A percentile compares a stretch with the other conserved stretches of the same genome.
Evolutionary conservation across 1,140 invertebrate species (phyloP).

Genomic region (Trichogramma pretiosum): DNA sequence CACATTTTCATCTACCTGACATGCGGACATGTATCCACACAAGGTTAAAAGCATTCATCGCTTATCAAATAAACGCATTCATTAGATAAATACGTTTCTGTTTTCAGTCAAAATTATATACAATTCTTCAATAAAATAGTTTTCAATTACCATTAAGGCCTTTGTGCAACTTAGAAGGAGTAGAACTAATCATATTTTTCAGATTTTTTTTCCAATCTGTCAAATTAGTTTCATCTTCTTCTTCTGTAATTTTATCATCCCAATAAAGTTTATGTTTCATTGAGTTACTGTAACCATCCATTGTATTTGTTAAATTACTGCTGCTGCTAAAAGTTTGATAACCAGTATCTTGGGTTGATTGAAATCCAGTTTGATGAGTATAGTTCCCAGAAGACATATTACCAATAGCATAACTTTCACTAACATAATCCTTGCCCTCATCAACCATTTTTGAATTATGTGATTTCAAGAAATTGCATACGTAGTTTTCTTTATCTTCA

Average conservation of each 20-base stretch:
- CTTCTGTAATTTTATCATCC: conserved; percentile 22
- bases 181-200: conserved; percentile 36
- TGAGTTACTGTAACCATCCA: conserved; percentile 24
- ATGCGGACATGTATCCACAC: too few relatives aligned
- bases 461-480: conserved; percentile 6
- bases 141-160: not conserved
- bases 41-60: not conserved
- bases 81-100: not conserved
- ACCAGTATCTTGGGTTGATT: conserved; percentile 35
- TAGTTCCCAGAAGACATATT: conserved; percentile 25
- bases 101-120: conserved; percentile 2
- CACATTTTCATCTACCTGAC: not conserved
- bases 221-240: conserved; percentile 26
- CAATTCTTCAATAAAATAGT: not conserved
- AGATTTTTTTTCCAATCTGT: conserved; percentile 33
- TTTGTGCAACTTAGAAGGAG: conserved; percentile 31
- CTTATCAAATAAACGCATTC: not conserved
- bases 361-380: conserved; percentile 27
- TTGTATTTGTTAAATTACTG: conserved; percentile 21
- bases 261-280: conserved; percentile 23
- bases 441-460: conserved; percentile 20
- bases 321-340: conserved; percentile 39
- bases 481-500: conserved; percentile 17
- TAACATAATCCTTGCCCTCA: conserved; percentile 23
- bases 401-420: conserved; percentile 24